Conservation (phyloP, 2,113 vertebrate species). For the Notarius lentiginosus region DNA sequence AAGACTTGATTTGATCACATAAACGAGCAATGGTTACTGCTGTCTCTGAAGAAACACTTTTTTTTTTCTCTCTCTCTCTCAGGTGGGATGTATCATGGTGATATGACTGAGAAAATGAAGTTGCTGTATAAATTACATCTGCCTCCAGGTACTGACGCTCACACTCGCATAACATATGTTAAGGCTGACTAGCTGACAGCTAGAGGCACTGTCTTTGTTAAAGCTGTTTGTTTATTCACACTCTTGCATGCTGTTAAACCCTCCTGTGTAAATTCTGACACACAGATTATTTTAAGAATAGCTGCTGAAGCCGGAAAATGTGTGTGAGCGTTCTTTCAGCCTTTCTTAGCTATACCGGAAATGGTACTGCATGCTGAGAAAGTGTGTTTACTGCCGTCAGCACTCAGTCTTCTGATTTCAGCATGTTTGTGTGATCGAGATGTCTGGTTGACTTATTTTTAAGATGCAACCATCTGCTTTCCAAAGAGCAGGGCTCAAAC, state of each 20-base stretch:
- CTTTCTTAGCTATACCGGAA: not conserved
- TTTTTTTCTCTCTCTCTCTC: conserved; percentile 3
- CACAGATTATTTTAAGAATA: not conserved
- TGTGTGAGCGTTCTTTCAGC: not conserved
- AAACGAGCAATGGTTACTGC: not conserved
- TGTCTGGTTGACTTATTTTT: not conserved
- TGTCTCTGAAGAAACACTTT: not conserved
- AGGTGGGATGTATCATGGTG: conserved; percentile 97
- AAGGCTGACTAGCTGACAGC: not conserved
- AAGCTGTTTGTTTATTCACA: not conserved
- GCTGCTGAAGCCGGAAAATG: not conserved
- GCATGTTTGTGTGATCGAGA: not conserved
- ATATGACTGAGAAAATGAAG: conserved; percentile 94
- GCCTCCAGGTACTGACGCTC: conserved; percentile 79
- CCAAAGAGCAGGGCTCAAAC: not conserved
- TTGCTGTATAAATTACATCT: conserved; percentile 94
- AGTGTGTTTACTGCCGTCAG: not conserved
- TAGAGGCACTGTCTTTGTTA: not conserved
- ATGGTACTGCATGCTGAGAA: not conserved
- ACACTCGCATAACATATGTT: not conserved
- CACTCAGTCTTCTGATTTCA: not conserved
- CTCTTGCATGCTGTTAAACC: not conserved
- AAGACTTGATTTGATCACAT: not conserved
- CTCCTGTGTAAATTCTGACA: not conserved
- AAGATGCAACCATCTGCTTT: not conserved